Conservation (phyloP, 2,888 invertebrate genomes). For the Leistus spinibarbis region DNA sequence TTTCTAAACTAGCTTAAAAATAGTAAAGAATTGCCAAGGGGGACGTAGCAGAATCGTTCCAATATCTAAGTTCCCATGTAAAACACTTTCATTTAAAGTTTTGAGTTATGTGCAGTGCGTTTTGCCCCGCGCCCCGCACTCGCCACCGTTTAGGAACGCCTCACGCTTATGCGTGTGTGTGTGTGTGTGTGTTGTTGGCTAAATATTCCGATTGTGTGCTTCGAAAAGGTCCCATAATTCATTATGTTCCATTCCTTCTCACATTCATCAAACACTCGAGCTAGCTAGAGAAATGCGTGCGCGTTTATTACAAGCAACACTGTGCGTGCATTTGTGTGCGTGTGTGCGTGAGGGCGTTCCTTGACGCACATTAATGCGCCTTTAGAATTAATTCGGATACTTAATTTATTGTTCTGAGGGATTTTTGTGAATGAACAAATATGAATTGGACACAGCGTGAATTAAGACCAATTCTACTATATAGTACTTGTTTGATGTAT, state of each 20-base stretch:
- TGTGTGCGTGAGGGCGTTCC: conserved; percentile 15
- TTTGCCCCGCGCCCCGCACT: background rate
- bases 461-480: background rate
- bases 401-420: conserved; percentile 36
- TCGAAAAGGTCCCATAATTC: conserved; percentile 31
- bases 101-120: conserved; percentile 23
- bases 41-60: background rate
- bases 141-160: conserved; percentile 31
- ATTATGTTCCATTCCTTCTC: conserved; percentile 27
- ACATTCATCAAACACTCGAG: conserved; percentile 31
- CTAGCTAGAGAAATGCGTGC: background rate
- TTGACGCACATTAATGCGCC: conserved; percentile 16
- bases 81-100: conserved; percentile 26
- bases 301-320: background rate
- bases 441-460: conserved; percentile 9
- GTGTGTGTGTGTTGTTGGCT: conserved; percentile 32
- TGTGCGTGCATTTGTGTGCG: conserved; percentile 14
- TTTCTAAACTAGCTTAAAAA: background rate
- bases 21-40: too few relatives aligned
- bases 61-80: background rate
- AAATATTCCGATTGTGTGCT: conserved; percentile 40
- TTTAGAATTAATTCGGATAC: conserved; percentile 35
- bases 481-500: too few relatives aligned
- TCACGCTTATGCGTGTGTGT: background rate
- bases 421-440: conserved; percentile 24